Conservation (phyloP, 2,797 vertebrate species). For the Taenioides sp. region DNA sequence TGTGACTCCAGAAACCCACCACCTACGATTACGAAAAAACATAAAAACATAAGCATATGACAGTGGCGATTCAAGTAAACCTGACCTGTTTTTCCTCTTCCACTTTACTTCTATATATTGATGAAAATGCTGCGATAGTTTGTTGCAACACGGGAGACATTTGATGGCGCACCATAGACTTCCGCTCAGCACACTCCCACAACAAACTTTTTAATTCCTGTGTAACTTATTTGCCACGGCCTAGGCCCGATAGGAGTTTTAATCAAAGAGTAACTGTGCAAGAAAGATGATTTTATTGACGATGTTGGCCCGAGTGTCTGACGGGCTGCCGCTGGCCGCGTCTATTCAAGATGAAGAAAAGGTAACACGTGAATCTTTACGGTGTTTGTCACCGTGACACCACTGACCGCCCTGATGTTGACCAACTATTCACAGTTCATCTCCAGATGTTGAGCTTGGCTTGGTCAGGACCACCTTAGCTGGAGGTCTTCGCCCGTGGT, state of each 20-base stretch:
- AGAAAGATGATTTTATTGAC: conserved; percentile 84
- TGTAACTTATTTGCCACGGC: background rate
- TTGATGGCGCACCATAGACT: conserved; percentile 42
- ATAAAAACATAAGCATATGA: background rate
- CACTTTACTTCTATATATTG: background rate
- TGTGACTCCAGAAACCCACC: background rate
- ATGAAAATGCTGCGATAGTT: background rate
- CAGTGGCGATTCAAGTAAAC: background rate
- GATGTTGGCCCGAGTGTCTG: conserved; percentile 86
- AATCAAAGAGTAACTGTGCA: background rate
- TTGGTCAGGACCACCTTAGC: too few species aligned
- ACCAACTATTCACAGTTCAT: too few species aligned
- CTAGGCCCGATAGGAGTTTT: background rate
- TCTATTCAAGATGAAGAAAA: conserved; percentile 93
- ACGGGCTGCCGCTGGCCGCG: conserved; percentile 87
- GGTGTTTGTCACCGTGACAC: background rate
- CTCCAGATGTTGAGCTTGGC: too few species aligned
- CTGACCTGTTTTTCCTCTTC: background rate
- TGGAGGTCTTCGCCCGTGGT: too few species aligned
- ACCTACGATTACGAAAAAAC: background rate
- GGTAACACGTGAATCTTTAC: conserved; percentile 63
- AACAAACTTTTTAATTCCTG: background rate
- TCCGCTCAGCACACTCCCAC: conserved; percentile 61
- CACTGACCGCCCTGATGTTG: too few species aligned
- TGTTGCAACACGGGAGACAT: conserved; percentile 49